Evolutionary conservation across 2,888 invertebrate genomes (phyloP).

Genomic region (Drosophila fungiperda): DNA sequence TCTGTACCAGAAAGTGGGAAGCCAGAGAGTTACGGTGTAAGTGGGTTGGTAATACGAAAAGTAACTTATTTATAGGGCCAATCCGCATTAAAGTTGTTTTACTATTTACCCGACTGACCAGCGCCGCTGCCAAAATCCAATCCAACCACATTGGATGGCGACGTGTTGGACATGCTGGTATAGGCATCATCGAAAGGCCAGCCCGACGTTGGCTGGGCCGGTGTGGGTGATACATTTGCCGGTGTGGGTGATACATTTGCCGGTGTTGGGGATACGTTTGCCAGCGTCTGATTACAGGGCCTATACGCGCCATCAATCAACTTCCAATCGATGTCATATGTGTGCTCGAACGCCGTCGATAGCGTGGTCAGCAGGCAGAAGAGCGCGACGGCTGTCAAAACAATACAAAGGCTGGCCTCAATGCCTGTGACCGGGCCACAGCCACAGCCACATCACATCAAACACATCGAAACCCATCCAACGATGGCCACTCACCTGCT

Average conservation of each 20-base stretch:
- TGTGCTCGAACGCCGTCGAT: slow-evolving; percentile 89
- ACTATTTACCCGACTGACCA: slow-evolving; percentile 45
- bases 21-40: not conserved
- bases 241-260: slow-evolving; percentile 53
- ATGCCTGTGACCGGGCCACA: slow-evolving; percentile 21
- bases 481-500: slow-evolving; percentile 80
- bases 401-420: slow-evolving; percentile 50
- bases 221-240: slow-evolving; percentile 66
- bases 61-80: slow-evolving; percentile 32
- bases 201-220: slow-evolving; percentile 40
- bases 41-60: not conserved
- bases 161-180: slow-evolving; percentile 17
- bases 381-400: slow-evolving; percentile 84
- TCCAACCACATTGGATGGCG: slow-evolving; percentile 1
- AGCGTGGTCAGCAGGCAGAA: slow-evolving; percentile 88
- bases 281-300: slow-evolving; percentile 77
- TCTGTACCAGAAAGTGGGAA: slow-evolving; percentile 28
- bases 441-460: slow-evolving; percentile 2
- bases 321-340: slow-evolving; percentile 76
- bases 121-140: slow-evolving; percentile 45
- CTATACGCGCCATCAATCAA: slow-evolving; percentile 78
- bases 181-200: slow-evolving; percentile 43
- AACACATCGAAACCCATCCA: not conserved
- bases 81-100: slow-evolving; percentile 30
- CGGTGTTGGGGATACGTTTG: slow-evolving; percentile 65